phyloP scores from a whole-genome alignment of 53 echinoderm and acorn worm species.

The Hippasteria phrygiana region DNA sequence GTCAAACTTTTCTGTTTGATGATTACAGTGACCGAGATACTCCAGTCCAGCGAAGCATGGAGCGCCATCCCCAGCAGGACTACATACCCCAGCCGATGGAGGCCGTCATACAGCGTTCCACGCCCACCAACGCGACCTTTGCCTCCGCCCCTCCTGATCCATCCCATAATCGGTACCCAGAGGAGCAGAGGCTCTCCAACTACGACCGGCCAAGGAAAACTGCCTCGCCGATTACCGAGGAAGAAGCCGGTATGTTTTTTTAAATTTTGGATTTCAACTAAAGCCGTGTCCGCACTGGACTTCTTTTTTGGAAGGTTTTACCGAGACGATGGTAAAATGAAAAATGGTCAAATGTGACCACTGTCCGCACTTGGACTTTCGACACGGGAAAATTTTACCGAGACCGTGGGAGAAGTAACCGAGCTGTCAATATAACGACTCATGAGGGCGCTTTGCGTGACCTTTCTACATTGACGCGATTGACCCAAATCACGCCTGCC shows the following conservation, averaged over 20 bases:
- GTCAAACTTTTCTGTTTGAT: not conserved
- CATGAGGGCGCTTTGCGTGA: no score
- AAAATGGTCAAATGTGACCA: no score
- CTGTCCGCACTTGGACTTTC: no score
- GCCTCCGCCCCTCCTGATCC: not conserved
- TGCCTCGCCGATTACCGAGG: slow-evolving; percentile 28
- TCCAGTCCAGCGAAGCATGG: not conserved
- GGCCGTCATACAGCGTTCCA: slow-evolving; percentile 34
- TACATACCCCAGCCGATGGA: slow-evolving; percentile 34
- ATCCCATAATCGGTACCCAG: not conserved
- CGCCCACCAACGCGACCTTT: slow-evolving; percentile 16
- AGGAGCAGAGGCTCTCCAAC: slow-evolving; percentile 26
- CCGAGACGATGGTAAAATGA: not conserved
- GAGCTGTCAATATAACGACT: no score
- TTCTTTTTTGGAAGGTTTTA: not conserved
- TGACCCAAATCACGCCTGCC: no score
- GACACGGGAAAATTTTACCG: no score
- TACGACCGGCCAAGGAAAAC: slow-evolving; percentile 20
- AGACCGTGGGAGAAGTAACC: no score
- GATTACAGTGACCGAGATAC: slow-evolving; percentile 7
- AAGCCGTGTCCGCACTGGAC: no score
- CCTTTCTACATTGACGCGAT: no score
- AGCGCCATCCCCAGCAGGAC: not conserved
- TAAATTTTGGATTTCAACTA: not conserved
- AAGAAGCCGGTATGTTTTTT: slow-evolving; percentile 7